Conservation (phyloP, 1,140 invertebrate species). For the Lepidotrigona ventralis region DNA sequence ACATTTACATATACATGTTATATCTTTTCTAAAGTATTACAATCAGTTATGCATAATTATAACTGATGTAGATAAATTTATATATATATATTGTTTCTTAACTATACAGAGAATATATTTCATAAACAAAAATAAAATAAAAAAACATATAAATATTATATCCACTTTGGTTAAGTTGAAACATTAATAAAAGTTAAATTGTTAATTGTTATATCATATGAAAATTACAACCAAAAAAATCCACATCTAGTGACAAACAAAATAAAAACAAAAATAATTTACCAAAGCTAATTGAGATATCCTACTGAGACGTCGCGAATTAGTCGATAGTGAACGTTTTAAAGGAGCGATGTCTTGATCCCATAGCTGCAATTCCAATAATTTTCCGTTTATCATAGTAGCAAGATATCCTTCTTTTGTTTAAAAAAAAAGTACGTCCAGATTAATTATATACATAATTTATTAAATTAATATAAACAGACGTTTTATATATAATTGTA, state of each 20-base stretch:
- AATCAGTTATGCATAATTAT: constrained; percentile 1
- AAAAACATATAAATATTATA: neutral
- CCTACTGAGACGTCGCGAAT: constrained; percentile 88
- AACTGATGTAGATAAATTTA: neutral
- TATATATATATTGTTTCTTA: neutral
- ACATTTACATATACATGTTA: neutral
- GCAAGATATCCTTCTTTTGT: neutral
- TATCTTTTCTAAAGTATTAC: neutral
- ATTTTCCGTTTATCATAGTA: constrained; percentile 30
- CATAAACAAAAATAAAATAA: neutral
- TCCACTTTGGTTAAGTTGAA: neutral
- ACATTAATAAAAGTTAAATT: constrained; percentile 23
- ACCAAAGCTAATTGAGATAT: constrained; percentile 90
- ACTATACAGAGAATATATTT: neutral
- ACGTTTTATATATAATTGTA: neutral
- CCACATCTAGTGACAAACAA: constrained; percentile 45
- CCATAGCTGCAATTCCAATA: constrained; percentile 84
- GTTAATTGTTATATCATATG: constrained; percentile 51
- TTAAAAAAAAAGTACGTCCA: neutral
- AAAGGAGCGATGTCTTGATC: constrained; percentile 92
- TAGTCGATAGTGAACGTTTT: constrained; percentile 87
- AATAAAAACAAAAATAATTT: constrained; percentile 77
- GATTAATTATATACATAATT: constrained; percentile 10
- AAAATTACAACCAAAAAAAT: constrained; percentile 15
- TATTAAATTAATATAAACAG: neutral